Conservation (phyloP, 23 tunicate genomes). For the Ciona savignyi region DNA sequence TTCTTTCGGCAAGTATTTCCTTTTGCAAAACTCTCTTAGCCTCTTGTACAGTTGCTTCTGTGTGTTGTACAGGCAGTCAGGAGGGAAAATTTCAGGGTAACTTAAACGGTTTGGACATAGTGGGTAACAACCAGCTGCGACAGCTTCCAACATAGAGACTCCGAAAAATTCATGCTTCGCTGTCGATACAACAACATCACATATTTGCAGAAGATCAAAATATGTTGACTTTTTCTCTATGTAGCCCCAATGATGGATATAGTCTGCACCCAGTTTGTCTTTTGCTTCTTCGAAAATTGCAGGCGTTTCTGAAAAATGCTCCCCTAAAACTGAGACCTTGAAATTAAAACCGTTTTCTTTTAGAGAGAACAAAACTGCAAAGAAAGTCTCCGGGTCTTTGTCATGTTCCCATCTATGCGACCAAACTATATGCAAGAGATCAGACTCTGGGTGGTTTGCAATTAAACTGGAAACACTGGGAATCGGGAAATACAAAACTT, state of each 20-base stretch:
- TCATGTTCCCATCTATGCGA: conserved; percentile 96
- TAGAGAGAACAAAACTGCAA: conserved; percentile 34
- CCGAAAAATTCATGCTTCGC: conserved; percentile 95
- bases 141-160: conserved; percentile 85
- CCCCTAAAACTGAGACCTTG: conserved; percentile 69
- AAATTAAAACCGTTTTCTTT: conserved; percentile 47
- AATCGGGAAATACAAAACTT: conserved; percentile 69
- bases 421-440: conserved; percentile 67
- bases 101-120: conserved; percentile 73
- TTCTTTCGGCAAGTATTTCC: not conserved
- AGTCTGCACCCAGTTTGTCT: conserved; percentile 24
- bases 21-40: conserved; percentile 36
- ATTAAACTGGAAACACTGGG: not conserved
- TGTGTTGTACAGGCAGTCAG: conserved; percentile 72
- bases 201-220: conserved; percentile 12
- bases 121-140: conserved; percentile 58
- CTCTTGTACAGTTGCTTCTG: conserved; percentile 54
- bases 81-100: conserved; percentile 86
- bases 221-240: conserved; percentile 28
- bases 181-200: conserved; percentile 87
- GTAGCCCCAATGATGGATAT: conserved; percentile 73
- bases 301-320: conserved; percentile 57
- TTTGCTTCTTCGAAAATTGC: conserved; percentile 47
- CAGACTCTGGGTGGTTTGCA: too few relatives aligned
- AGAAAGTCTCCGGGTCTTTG: conserved; percentile 89